A percentile compares a stretch with the other conserved stretches of the same genome.
phyloP scores from a whole-genome alignment of 2,888 invertebrate species.

The Mythimna ferrago region DNA sequence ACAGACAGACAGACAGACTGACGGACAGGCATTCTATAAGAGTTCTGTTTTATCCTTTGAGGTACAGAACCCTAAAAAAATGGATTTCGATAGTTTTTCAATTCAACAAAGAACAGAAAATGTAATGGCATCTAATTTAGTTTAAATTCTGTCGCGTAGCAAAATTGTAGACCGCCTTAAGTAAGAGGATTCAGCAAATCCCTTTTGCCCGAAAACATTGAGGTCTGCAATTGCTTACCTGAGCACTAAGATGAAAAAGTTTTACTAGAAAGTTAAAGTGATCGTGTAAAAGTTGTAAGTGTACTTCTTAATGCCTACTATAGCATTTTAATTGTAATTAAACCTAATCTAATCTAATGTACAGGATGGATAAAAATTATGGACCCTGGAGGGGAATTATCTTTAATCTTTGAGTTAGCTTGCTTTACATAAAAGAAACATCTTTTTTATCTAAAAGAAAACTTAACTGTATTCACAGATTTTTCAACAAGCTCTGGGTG shows the following conservation, averaged over 20 bases:
- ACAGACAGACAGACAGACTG: too few relatives aligned
- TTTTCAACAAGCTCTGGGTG: too few relatives aligned
- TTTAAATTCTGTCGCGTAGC: slow-evolving; percentile 16
- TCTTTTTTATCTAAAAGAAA: too few relatives aligned
- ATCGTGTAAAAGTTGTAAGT: not conserved
- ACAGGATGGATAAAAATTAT: too few relatives aligned
- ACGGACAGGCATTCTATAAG: too few relatives aligned
- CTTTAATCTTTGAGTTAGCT: too few relatives aligned
- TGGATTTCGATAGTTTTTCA: not conserved
- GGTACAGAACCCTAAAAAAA: not conserved
- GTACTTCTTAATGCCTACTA: not conserved
- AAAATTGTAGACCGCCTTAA: slow-evolving; percentile 21
- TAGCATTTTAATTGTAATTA: not conserved
- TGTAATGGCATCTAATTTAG: not conserved
- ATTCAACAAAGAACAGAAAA: slow-evolving; percentile 6
- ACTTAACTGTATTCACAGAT: too few relatives aligned
- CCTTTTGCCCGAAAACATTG: slow-evolving; percentile 32
- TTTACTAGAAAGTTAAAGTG: not conserved
- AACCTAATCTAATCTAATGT: not conserved
- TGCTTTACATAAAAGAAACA: too few relatives aligned
- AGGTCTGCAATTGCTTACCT: slow-evolving; percentile 37
- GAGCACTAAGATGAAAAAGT: slow-evolving; percentile 8
- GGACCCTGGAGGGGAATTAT: too few relatives aligned
- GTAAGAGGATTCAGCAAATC: slow-evolving; percentile 43
- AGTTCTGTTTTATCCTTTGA: too few relatives aligned